A percentile compares a stretch with the other conserved stretches of the same genome.
phyloP scores from a whole-genome alignment of 2,888 invertebrate genomes.

The Nephrotoma guestfalica region DNA sequence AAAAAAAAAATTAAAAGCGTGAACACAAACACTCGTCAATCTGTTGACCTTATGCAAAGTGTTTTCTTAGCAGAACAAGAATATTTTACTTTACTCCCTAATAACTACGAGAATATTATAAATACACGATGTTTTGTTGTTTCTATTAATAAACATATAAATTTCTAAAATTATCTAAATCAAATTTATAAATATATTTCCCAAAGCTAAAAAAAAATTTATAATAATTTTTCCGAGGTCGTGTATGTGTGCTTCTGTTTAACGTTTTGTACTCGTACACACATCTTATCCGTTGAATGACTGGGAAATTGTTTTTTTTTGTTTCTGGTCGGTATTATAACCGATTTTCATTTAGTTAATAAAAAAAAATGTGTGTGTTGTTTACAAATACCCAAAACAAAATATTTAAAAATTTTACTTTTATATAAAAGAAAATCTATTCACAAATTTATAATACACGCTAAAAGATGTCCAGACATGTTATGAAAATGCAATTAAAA shows the following conservation, averaged over 20 bases:
- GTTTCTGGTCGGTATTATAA: not conserved
- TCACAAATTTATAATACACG: not conserved
- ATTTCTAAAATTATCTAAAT: not conserved
- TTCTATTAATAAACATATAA: not conserved
- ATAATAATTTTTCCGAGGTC: not conserved
- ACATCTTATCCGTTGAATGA: not conserved
- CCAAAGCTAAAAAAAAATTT: not conserved
- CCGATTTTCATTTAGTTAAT: not conserved
- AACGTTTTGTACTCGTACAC: not conserved
- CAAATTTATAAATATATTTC: not conserved
- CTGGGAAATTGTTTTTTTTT: not conserved
- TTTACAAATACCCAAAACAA: not conserved
- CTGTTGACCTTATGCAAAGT: not conserved
- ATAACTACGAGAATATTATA: too few species aligned
- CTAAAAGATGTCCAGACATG: not conserved
- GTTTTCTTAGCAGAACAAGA: not conserved
- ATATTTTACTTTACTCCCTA: not conserved
- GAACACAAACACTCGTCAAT: not conserved
- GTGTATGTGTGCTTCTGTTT: not conserved
- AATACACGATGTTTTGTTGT: not conserved
- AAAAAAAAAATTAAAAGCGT: not conserved
- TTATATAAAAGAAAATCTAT: not conserved
- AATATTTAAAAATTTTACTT: not conserved
- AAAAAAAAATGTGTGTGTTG: not conserved
- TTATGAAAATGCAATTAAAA: not conserved